Base-by-base conservation (phyloP, 2,888 invertebrate genomes). In the Elaeidobius kamerunicus region DNA sequence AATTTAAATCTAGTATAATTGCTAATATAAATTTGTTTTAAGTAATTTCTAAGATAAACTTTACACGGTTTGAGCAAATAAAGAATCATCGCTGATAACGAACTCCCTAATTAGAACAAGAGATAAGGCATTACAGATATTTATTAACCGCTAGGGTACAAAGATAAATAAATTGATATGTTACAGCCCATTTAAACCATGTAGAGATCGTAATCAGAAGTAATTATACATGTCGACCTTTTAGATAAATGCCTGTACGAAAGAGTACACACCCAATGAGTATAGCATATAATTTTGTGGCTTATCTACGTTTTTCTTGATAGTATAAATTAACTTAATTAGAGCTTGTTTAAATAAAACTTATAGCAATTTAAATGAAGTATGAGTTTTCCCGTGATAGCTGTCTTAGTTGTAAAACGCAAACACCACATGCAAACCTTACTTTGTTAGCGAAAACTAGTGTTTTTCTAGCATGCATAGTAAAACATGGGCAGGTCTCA, bases 191-290 rank as follows among this genome's bases (percentile, higher is more conserved):
- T 39, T 45, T 51, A 44, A 34, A 44, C 17, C 44, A 39, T 30
- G 51, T 51, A 44, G 17, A 51, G 51, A 51, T 51, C 14, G 3
- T 20, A 39, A 51, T 44, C 51, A 11, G n/a, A 32, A 32, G 35
- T 51, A 51, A 44, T 51, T 51, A 51, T 51, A 51, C 51, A 38
- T 44, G 51, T 51, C 51, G 39, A 34, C 51, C 51, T 51, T 51
- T 50, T 43, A 38, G 44, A 30, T 39, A 20, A 18, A 50, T 11
- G 36, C 15, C 9, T 23, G 43, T 15, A 40, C 18, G 20, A 48
- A 48, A 23, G 39, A 39, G 40, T 38, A 39, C 17, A 44, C 32
- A 44, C 39, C 34, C 39, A 51, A 18, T 19, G 12, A 34, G 23
- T 32, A 14, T 19, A 28, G 32, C 17, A 20, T 41, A 41, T 44